Evolutionary conservation across 1,140 invertebrate genomes (phyloP).

Genomic region (Platyscapa corneri): DNA sequence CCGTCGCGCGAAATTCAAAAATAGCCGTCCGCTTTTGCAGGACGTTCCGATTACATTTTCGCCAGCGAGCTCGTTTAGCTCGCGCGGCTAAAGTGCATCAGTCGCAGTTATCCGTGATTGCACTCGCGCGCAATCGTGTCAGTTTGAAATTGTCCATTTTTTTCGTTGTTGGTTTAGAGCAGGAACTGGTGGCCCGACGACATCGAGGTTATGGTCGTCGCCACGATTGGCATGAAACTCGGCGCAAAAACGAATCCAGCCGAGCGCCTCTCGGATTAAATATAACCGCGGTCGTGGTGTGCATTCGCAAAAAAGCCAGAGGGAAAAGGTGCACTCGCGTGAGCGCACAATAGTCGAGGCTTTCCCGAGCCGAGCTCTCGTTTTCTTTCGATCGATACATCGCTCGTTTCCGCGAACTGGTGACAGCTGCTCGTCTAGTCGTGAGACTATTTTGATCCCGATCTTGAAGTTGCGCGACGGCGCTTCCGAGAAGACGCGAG

Average conservation of each 20-base stretch:
- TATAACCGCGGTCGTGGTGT: too few species aligned
- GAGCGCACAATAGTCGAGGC: too few species aligned
- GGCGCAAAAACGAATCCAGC: too few species aligned
- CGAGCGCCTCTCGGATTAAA: background rate
- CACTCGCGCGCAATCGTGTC: too few species aligned
- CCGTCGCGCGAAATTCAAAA: background rate
- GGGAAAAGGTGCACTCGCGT: background rate
- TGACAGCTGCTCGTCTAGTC: slow-evolving; percentile 19
- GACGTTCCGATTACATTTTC: background rate
- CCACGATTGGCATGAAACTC: background rate
- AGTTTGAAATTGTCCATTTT: too few species aligned
- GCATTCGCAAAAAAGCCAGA: background rate
- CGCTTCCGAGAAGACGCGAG: slow-evolving; percentile 24
- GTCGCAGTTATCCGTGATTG: too few species aligned
- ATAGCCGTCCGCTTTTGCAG: background rate
- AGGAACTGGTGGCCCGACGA: too few species aligned
- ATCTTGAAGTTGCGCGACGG: background rate
- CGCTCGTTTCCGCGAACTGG: slow-evolving; percentile 36
- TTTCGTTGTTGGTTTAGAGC: too few species aligned
- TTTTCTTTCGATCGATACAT: slow-evolving; percentile 10
- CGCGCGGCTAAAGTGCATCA: too few species aligned
- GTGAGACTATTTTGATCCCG: slow-evolving; percentile 33
- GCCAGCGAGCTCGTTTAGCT: too few species aligned
- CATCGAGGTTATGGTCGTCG: background rate
- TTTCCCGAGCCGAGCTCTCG: background rate